These are phyloP conservation scores for Halocaridina rubra DNA, from an alignment of 2,888 invertebrate species.

Conservation along the genomic window DNA sequence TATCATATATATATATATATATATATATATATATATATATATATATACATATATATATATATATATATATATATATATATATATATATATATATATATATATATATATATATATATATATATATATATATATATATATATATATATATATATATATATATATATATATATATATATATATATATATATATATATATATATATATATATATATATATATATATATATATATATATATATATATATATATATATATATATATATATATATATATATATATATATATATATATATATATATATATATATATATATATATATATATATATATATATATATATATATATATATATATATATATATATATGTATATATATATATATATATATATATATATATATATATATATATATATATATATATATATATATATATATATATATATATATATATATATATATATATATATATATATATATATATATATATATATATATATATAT, in stretches of 20 bases:
- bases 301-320: background rate
- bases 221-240: too few species aligned
- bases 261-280: background rate
- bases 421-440: conserved; percentile 23
- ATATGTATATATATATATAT: conserved; percentile 6
- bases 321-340: background rate
- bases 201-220: too few species aligned
- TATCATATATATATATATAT: background rate
- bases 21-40: background rate
- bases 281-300: background rate
- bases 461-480: too few species aligned
- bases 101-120: background rate
- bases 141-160: too few species aligned
- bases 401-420: conserved; percentile 13
- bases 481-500: too few species aligned
- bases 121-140: too few species aligned
- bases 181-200: too few species aligned
- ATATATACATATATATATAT: background rate
- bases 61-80: background rate
- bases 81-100: background rate
- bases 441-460: conserved; percentile 24
- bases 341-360: background rate
- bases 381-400: background rate
- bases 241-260: too few species aligned
- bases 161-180: too few species aligned